Percentiles rank a stretch among this genome's conserved stretches.
Evolutionary conservation across 2,113 vertebrate species (phyloP).

Genomic region (Microcebus griseorufus): DNA sequence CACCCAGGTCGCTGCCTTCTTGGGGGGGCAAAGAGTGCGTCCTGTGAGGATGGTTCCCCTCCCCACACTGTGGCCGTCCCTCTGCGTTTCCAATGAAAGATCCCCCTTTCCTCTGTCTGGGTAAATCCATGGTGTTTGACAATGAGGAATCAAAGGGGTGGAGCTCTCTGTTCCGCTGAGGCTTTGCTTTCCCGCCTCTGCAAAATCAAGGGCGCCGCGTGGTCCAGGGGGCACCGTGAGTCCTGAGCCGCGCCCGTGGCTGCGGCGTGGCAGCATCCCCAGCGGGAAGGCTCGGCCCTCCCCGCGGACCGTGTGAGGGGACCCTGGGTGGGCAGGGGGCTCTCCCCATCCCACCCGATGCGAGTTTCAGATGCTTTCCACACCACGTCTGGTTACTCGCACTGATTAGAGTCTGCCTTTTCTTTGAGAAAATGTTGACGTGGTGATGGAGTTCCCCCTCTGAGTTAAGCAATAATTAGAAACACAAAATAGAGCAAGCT

Average conservation of each 20-base stretch:
- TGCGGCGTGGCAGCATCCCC: rapidly evolving
- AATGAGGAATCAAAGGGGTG: not conserved
- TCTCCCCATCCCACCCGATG: rapidly evolving
- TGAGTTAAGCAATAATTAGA: not conserved
- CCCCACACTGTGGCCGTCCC: rapidly evolving
- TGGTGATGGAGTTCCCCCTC: not conserved
- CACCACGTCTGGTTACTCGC: not conserved
- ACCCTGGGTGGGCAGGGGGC: not conserved
- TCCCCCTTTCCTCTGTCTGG: not conserved
- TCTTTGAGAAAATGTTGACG: not conserved
- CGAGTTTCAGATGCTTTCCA: not conserved
- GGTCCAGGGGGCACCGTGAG: not conserved
- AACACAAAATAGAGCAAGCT: not conserved
- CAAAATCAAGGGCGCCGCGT: not conserved
- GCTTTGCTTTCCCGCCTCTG: not conserved
- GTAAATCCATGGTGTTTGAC: rapidly evolving
- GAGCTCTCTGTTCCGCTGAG: not conserved
- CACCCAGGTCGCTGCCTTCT: not conserved
- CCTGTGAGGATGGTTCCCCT: rapidly evolving
- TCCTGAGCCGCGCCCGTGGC: no score
- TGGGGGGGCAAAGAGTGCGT: not conserved
- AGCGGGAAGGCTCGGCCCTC: no score
- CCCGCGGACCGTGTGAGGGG: rapidly evolving
- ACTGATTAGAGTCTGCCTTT: not conserved
- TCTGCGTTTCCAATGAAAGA: not conserved